Base-by-base conservation (phyloP, 2,113 vertebrate genomes). In the Carettochelys insculpta region DNA sequence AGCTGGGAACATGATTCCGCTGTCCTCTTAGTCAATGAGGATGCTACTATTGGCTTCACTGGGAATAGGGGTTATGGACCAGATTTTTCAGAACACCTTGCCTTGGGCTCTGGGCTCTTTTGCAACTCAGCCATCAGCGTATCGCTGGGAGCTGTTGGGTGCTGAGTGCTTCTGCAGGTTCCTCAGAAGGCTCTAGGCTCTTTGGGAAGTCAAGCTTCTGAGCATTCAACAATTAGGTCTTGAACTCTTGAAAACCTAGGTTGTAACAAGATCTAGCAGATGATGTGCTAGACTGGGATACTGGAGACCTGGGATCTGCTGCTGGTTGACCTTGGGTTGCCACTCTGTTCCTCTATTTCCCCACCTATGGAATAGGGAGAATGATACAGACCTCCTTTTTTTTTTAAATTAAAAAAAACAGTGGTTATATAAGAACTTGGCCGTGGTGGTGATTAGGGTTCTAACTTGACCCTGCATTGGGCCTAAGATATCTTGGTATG, bases 111-210 rank as follows among this genome's bases (percentile, higher is more conserved):
- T 22, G 25, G 34, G 34, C 48, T 91, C 80, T 81, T 73, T 9
- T 13, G 6, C 17, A 94, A 58, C 51, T 51, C 1, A 1, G 41
- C 76, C 25, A 5, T 65, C 52, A 56, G 14, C 0, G 0, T 8
- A 3, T 77, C 0, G 1, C 16, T 16, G 84, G 58, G 51, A 52
- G 56, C 27, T 0, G 34, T 38, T 73, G 2, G 3, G 11, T 25
- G 52, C 80, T 2, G 20, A 75, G 53, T 0, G 41, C 68, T 61
- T 47, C 78, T 20, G 79, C 85, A 77, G 8, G 5, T 43, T 73
- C 38, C 41, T 43, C 38, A 73, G 14, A 25, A 41, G 71, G 24
- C 38, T 73, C 41, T 43, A 25, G 12, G 41, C 41, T 43, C 11
- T 43, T 7, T 73, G 71, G 38, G 71, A 43, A 73, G 5, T 73